A percentile compares a stretch with the other conserved stretches of the same genome.
phyloP scores from a whole-genome alignment of 2,113 vertebrate genomes.

The Petromus typicus region DNA sequence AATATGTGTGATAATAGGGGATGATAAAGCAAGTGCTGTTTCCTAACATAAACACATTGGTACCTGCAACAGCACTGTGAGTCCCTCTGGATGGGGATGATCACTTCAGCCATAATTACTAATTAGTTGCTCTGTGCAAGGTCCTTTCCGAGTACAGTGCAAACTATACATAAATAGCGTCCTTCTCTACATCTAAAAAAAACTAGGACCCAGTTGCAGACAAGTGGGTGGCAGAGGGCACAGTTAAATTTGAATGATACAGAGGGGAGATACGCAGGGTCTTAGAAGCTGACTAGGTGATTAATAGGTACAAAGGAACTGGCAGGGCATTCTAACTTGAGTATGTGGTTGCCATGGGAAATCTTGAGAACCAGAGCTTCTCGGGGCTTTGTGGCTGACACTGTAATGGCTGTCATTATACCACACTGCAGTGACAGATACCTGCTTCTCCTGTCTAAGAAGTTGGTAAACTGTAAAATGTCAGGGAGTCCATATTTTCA shows the following conservation, averaged over 20 bases:
- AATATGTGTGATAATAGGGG: not conserved
- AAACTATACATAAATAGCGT: slow-evolving; percentile 2
- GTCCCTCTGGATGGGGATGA: not conserved
- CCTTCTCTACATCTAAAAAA: not conserved
- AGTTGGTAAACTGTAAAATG: not conserved
- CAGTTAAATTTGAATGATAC: not conserved
- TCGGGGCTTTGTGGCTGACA: not conserved
- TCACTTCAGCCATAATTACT: slow-evolving; percentile 49
- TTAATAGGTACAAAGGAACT: not conserved
- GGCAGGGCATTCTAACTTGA: not conserved
- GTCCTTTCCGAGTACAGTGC: not conserved
- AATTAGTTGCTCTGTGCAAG: slow-evolving; percentile 31
- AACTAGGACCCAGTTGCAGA: not conserved
- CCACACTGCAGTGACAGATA: not conserved
- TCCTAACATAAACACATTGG: not conserved
- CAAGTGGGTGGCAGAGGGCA: not conserved
- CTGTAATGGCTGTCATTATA: not conserved
- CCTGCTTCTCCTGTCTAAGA: not conserved
- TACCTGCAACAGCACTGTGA: not conserved
- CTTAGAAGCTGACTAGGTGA: not conserved
- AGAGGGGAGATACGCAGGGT: not conserved
- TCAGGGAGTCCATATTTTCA: not conserved
- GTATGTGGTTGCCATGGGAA: not conserved
- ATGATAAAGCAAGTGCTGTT: not conserved
- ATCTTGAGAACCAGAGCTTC: slow-evolving; percentile 7